These are phyloP conservation scores for Macquaria australasica DNA, from an alignment of 2,113 vertebrate species.

Conservation along the genomic window DNA sequence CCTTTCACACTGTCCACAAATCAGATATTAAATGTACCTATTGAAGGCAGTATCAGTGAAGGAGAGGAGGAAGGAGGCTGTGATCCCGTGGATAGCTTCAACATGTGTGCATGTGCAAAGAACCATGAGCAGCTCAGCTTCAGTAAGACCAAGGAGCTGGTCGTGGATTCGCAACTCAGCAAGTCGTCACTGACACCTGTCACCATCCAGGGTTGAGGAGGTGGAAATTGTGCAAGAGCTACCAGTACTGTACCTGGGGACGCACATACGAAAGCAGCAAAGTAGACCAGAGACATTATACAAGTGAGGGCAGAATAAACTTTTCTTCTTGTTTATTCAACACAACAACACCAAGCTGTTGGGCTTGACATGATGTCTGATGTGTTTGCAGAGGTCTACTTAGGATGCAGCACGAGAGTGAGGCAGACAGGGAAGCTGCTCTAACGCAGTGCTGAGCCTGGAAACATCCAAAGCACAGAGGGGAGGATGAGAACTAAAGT, in stretches of 20 bases:
- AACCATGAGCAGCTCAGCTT: slow-evolving; percentile 20
- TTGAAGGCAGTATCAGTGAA: background rate
- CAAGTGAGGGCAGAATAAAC: background rate
- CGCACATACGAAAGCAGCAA: slow-evolving; percentile 20
- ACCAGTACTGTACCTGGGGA: background rate
- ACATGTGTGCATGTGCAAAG: slow-evolving; percentile 47
- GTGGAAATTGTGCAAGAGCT: slow-evolving; percentile 4
- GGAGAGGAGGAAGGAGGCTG: slow-evolving; percentile 29
- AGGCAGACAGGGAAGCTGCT: slow-evolving; percentile 23
- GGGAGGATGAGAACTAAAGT: slow-evolving; percentile 20
- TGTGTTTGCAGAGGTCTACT: slow-evolving; percentile 33
- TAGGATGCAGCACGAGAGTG: slow-evolving; percentile 1
- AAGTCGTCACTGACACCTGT: background rate
- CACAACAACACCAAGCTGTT: background rate
- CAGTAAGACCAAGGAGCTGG: background rate
- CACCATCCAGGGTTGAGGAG: background rate
- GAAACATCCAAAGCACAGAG: slow-evolving; percentile 41
- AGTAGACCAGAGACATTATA: background rate
- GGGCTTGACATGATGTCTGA: background rate
- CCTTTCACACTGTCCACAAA: slow-evolving; percentile 33
- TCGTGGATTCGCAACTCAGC: background rate
- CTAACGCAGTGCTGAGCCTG: background rate
- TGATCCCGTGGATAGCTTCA: slow-evolving; percentile 2
- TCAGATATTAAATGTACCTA: slow-evolving; percentile 23
- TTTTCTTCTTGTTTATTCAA: slow-evolving; percentile 26